These are phyloP conservation scores for Scortum barcoo DNA, from an alignment of 2,113 vertebrate genomes.

Conservation along the genomic window DNA sequence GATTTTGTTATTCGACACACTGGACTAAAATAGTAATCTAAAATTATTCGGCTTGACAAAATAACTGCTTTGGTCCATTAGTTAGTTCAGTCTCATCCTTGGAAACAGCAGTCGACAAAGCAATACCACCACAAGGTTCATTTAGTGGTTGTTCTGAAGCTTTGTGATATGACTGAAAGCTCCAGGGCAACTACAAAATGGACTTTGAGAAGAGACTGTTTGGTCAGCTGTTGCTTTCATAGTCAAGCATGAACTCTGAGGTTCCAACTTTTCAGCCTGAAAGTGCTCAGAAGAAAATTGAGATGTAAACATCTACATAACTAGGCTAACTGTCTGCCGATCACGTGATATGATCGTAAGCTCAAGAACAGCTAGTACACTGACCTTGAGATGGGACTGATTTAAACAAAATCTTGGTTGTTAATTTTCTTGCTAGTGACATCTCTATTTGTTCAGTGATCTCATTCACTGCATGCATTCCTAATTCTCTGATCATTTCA, in stretches of 20 bases:
- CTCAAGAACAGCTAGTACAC: not conserved
- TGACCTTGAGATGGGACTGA: not conserved
- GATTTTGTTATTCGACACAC: constrained; percentile 2
- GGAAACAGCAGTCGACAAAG: not conserved
- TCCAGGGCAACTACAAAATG: not conserved
- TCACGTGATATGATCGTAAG: not conserved
- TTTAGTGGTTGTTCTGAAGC: not conserved
- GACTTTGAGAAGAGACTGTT: not conserved
- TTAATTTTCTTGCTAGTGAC: not conserved
- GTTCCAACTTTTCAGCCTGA: not conserved
- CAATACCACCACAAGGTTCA: not conserved
- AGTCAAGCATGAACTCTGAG: not conserved
- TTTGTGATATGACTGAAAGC: not conserved
- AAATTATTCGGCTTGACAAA: constrained; percentile 1
- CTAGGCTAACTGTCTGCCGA: not conserved
- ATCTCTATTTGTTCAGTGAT: not conserved
- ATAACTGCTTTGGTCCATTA: constrained; percentile 18
- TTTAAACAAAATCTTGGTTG: not conserved
- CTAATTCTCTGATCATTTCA: not conserved
- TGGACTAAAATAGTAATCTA: not conserved
- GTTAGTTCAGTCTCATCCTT: not conserved
- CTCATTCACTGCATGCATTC: no score
- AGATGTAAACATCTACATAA: not conserved
- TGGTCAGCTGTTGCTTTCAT: not conserved
- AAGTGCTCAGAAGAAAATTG: not conserved